phyloP scores from a whole-genome alignment of 2,113 vertebrate species.

The Jacana jacana region DNA sequence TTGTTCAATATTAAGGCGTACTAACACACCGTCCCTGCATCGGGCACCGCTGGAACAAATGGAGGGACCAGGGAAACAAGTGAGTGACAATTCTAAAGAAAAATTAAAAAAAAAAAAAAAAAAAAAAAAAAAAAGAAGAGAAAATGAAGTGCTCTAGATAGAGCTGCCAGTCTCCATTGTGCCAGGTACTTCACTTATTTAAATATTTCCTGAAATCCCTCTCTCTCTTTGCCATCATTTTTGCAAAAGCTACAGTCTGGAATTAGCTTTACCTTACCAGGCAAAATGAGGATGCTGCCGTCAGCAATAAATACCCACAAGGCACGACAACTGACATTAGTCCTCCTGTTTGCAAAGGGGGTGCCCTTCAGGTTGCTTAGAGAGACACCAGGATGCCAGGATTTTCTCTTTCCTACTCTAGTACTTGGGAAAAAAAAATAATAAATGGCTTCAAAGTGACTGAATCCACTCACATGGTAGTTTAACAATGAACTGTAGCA shows the following conservation, averaged over 20 bases:
- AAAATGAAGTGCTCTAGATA: not conserved
- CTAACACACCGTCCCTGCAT: not conserved
- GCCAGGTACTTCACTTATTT: conserved; percentile 26
- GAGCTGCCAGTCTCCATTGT: conserved; percentile 40
- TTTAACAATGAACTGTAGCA: not conserved
- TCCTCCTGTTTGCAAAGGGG: not conserved
- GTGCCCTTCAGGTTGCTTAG: not conserved
- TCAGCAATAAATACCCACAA: not conserved
- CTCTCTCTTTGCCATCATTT: not conserved
- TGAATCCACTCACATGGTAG: not conserved
- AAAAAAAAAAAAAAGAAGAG: not conserved
- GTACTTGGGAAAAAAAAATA: not conserved
- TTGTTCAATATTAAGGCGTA: conserved; percentile 25
- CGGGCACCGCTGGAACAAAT: not conserved
- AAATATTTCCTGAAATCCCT: conserved; percentile 18
- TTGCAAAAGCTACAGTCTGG: conserved; percentile 24
- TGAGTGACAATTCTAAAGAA: conserved; percentile 21
- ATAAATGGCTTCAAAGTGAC: not conserved
- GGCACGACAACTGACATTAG: not conserved
- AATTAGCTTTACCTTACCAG: conserved; percentile 27
- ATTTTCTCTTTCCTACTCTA: not conserved
- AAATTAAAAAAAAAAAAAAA: not conserved
- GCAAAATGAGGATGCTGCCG: not conserved
- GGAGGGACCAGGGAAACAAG: not conserved
- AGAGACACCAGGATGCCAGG: not conserved